Percentiles rank a stretch among this genome's conserved stretches.
Conservation (phyloP, 2,888 invertebrate genomes). For the Drosophila robusta region DNA sequence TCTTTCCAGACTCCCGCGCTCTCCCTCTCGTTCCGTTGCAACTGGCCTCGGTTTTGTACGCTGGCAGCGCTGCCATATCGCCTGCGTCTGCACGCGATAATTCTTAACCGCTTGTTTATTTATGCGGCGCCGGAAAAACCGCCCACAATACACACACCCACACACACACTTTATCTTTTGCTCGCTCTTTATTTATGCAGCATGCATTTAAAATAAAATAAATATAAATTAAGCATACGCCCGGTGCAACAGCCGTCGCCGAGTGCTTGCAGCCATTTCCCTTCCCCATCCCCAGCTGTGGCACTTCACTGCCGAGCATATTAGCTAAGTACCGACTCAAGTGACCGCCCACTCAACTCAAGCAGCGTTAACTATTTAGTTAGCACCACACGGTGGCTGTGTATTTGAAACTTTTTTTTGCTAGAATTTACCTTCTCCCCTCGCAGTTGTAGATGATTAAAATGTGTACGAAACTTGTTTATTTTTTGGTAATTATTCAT, state of each 20-base stretch:
- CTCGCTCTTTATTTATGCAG: conserved; percentile 72
- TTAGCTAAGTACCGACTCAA: conserved; percentile 29
- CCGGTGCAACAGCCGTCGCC: conserved; percentile 58
- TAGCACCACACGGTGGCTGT: background rate
- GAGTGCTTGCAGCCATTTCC: conserved; percentile 8
- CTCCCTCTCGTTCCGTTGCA: background rate
- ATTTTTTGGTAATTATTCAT: too few relatives aligned
- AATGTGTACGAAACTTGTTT: too few relatives aligned
- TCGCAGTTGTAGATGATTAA: too few relatives aligned
- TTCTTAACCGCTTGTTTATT: conserved; percentile 79
- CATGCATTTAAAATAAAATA: conserved; percentile 78
- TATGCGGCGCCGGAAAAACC: conserved; percentile 70
- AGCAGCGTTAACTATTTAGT: conserved; percentile 19
- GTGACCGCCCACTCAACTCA: conserved; percentile 13
- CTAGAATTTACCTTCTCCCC: too few relatives aligned
- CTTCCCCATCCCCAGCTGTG: background rate
- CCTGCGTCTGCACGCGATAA: conserved; percentile 59
- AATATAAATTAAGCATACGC: conserved; percentile 78
- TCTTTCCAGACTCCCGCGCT: background rate
- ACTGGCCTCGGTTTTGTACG: conserved; percentile 5
- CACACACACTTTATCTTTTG: conserved; percentile 13
- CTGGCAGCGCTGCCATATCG: conserved; percentile 42
- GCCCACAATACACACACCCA: conserved; percentile 27
- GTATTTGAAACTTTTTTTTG: too few relatives aligned
- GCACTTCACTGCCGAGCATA: conserved; percentile 27